Percentiles rank a stretch among this genome's conserved stretches.
phyloP scores from a whole-genome alignment of 2,888 invertebrate species.

The Ferdinandea cuprea region DNA sequence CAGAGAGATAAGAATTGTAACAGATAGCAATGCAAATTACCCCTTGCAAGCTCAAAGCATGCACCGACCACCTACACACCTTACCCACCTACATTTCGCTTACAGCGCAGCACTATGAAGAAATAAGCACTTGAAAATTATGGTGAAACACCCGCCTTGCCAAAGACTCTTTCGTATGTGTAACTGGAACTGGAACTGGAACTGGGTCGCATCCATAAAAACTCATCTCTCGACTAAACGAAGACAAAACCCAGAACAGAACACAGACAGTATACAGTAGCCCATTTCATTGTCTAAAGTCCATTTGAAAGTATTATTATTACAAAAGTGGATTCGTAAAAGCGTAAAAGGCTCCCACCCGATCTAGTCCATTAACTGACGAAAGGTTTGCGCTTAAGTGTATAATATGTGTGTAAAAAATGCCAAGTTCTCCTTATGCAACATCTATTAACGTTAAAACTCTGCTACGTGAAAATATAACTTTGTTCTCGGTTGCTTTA shows the following conservation, averaged over 20 bases:
- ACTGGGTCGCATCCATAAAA: constrained; percentile 71
- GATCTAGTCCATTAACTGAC: constrained; percentile 72
- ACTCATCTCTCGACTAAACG: constrained; percentile 44
- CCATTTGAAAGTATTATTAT: constrained; percentile 74
- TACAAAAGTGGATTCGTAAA: constrained; percentile 70
- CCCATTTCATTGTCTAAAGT: constrained; percentile 73
- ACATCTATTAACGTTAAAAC: constrained; percentile 67
- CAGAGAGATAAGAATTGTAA: constrained; percentile 25
- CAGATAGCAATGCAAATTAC: constrained; percentile 48
- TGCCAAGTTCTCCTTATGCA: constrained; percentile 52
- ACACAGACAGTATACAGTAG: constrained; percentile 60
- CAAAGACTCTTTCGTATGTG: constrained; percentile 24
- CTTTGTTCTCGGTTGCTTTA: constrained; percentile 63
- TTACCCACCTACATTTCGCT: too few relatives aligned
- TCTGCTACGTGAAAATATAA: constrained; percentile 58
- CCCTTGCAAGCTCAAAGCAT: constrained; percentile 33
- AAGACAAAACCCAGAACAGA: constrained; percentile 40
- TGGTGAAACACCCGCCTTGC: constrained; percentile 32
- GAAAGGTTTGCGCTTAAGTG: constrained; percentile 43
- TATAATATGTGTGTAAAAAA: constrained; percentile 31
- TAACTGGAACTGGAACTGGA: constrained; percentile 65
- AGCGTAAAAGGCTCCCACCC: constrained; percentile 65
- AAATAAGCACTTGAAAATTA: constrained; percentile 61
- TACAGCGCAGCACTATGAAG: constrained; percentile 22
- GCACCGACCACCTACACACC: not conserved